Percentiles rank a stretch among this genome's conserved stretches.
Conservation (phyloP, 1,140 invertebrate genomes). For the Maconellicoccus hirsutus region DNA sequence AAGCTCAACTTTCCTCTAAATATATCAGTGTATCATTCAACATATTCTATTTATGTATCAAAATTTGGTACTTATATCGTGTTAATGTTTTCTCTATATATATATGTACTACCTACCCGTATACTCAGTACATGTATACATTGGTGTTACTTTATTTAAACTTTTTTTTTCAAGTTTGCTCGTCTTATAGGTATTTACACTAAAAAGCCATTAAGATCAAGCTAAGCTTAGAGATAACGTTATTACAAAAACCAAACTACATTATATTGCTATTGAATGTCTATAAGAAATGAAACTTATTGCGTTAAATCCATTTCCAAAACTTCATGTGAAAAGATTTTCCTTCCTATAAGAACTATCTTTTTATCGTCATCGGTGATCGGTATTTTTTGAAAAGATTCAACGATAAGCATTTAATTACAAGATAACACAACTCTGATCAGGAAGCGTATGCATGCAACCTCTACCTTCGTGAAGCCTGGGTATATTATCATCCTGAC, state of each 20-base stretch:
- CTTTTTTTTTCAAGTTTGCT: background rate
- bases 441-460: too few relatives aligned
- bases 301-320: background rate
- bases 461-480: too few relatives aligned
- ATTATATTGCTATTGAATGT: background rate
- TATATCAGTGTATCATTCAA: background rate
- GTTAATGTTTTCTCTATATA: background rate
- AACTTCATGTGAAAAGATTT: background rate
- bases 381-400: too few relatives aligned
- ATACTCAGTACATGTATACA: background rate
- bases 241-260: background rate
- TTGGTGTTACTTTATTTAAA: background rate
- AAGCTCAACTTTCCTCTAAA: background rate
- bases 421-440: too few relatives aligned
- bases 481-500: too few relatives aligned
- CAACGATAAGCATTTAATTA: too few relatives aligned
- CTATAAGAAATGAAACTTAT: background rate
- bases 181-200: background rate
- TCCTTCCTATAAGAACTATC: too few relatives aligned
- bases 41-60: background rate
- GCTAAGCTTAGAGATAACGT: background rate
- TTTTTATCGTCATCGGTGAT: too few relatives aligned
- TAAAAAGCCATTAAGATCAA: background rate
- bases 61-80: background rate
- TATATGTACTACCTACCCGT: background rate